Percentiles rank a stretch among this genome's conserved stretches.
These are phyloP conservation scores for Lottia scabra DNA, from an alignment of 2,888 invertebrate species.

Conservation along the genomic window DNA sequence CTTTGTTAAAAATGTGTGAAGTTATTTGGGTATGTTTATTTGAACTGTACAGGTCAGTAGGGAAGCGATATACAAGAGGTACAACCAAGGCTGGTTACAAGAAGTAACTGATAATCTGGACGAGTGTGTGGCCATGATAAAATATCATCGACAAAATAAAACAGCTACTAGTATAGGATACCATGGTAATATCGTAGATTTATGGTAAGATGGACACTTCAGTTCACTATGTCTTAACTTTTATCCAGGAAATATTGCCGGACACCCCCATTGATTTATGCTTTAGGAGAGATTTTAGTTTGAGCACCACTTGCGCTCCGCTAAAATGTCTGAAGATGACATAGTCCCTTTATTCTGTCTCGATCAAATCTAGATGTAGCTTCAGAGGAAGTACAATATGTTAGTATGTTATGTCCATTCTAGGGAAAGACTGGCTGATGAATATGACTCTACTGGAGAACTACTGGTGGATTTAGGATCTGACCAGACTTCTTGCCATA, in stretches of 20 bases:
- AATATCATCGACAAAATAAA: conserved; percentile 59
- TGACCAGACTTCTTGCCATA: conserved; percentile 76
- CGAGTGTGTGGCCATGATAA: conserved; percentile 67
- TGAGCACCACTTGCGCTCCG: no score
- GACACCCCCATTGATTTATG: no score
- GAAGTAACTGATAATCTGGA: conserved; percentile 71
- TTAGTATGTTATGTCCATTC: background rate
- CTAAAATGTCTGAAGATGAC: no score
- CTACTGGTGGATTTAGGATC: conserved; percentile 75
- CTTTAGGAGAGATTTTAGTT: no score
- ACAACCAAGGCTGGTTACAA: conserved; percentile 75
- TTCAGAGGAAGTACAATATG: no score
- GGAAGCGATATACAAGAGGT: conserved; percentile 73
- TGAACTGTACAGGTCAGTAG: conserved; percentile 66
- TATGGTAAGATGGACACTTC: conserved; percentile 69
- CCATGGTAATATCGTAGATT: conserved; percentile 74
- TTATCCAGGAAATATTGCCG: no score
- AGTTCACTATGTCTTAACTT: no score
- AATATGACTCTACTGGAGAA: conserved; percentile 72
- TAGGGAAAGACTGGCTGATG: conserved; percentile 73
- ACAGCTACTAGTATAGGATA: conserved; percentile 73
- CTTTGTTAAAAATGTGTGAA: no score
- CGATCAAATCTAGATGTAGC: no score
- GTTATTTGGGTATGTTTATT: no score
- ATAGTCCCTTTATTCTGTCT: no score